Percentiles rank a stretch among this genome's conserved stretches.
Evolutionary conservation across 2,797 vertebrate genomes (phyloP).

Genomic region (Dicrostonyx torquatus): DNA sequence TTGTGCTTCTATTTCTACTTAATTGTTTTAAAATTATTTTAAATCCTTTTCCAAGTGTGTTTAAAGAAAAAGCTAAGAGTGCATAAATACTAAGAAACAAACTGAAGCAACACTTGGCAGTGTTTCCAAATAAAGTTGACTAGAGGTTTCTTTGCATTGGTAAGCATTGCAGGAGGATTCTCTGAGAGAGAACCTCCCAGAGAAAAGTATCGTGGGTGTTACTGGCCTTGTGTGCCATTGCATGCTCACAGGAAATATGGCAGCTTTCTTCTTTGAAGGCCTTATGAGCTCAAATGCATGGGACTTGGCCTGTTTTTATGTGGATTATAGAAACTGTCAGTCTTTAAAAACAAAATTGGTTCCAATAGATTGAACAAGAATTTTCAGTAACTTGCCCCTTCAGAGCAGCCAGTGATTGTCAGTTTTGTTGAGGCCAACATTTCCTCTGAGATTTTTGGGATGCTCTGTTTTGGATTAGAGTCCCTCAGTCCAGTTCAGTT

Average conservation of each 20-base stretch:
- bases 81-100: conserved; percentile 18
- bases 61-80: conserved; percentile 22
- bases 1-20: not conserved
- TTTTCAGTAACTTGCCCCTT: conserved; percentile 14
- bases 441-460: not conserved
- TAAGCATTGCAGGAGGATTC: not conserved
- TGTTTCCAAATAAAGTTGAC: conserved; percentile 38
- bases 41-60: conserved; percentile 35
- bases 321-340: not conserved
- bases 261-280: conserved; percentile 54
- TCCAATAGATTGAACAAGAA: not conserved
- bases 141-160: conserved; percentile 10
- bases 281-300: conserved; percentile 19
- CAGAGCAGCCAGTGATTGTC: not conserved
- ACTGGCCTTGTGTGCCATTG: not conserved
- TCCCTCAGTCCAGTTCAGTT: not conserved
- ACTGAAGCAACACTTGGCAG: conserved; percentile 33
- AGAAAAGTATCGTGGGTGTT: not conserved
- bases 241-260: not conserved
- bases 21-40: not conserved
- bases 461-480: not conserved
- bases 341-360: conserved; percentile 42
- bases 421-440: conserved; percentile 21
- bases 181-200: not conserved
- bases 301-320: conserved; percentile 2